These are phyloP conservation scores for Erithacus rubecula DNA, from an alignment of 2,797 vertebrate genomes.

Conservation along the genomic window DNA sequence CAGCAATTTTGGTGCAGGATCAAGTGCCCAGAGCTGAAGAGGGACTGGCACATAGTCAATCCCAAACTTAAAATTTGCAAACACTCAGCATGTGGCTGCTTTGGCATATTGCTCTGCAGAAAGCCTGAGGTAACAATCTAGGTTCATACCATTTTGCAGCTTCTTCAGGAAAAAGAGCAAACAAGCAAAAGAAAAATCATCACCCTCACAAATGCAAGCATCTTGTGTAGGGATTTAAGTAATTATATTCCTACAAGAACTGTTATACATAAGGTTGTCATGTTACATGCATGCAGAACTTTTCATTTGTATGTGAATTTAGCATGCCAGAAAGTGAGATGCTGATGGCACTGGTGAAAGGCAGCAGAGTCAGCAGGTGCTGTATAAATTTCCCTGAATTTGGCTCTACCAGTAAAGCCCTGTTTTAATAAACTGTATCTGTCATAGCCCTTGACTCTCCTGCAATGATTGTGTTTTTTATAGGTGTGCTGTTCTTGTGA, in stretches of 20 bases:
- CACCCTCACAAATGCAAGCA: not conserved
- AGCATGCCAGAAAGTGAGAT: not conserved
- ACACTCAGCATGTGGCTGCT: not conserved
- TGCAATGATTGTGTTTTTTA: not conserved
- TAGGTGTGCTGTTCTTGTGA: not conserved
- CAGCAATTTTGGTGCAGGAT: slow-evolving; percentile 16
- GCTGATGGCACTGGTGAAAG: not conserved
- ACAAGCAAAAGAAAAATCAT: not conserved
- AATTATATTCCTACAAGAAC: not conserved
- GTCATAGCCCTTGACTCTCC: not conserved
- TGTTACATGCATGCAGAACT: not conserved
- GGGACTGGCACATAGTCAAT: slow-evolving; percentile 52
- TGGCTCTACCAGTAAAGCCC: not conserved
- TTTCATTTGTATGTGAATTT: not conserved
- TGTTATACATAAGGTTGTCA: not conserved
- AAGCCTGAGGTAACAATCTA: not conserved
- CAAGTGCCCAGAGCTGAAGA: slow-evolving; percentile 16
- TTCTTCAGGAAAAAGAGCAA: not conserved
- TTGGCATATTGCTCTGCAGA: slow-evolving; percentile 40
- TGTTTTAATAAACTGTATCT: not conserved
- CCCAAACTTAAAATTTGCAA: slow-evolving; percentile 39
- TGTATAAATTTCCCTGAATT: slow-evolving; percentile 27
- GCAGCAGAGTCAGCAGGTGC: slow-evolving; percentile 2
- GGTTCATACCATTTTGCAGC: not conserved
- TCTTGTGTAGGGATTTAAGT: not conserved